Evolutionary conservation across 2,113 vertebrate genomes (phyloP).

Genomic region (Gracilinanus agilis): DNA sequence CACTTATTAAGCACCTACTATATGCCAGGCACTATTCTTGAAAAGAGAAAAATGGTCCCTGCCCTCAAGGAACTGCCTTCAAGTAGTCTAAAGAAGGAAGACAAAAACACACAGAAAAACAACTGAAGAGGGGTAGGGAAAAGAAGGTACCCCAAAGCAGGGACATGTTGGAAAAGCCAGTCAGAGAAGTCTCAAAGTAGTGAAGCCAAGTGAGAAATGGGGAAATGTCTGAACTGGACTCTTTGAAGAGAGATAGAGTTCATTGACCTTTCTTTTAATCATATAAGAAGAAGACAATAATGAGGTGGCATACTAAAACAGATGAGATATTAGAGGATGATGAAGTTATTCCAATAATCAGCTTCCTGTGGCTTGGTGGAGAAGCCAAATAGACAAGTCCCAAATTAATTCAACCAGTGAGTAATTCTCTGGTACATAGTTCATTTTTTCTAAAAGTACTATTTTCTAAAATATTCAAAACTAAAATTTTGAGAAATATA

Average conservation of each 20-base stretch:
- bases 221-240: background rate
- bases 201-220: background rate
- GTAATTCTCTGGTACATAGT: background rate
- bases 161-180: background rate
- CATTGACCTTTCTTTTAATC: background rate
- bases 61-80: background rate
- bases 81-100: background rate
- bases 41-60: background rate
- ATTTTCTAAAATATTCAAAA: background rate
- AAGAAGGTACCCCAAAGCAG: background rate
- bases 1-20: background rate
- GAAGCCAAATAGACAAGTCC: background rate
- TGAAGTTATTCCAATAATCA: background rate
- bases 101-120: background rate
- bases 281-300: background rate
- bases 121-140: background rate
- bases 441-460: background rate
- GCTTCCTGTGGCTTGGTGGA: background rate
- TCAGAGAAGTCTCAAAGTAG: background rate
- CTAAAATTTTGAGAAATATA: background rate
- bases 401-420: background rate
- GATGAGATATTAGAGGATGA: background rate
- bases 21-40: background rate
- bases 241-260: background rate
- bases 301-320: background rate